These are phyloP conservation scores for Pocota personata DNA, from an alignment of 2,888 invertebrate species.

Conservation along the genomic window DNA sequence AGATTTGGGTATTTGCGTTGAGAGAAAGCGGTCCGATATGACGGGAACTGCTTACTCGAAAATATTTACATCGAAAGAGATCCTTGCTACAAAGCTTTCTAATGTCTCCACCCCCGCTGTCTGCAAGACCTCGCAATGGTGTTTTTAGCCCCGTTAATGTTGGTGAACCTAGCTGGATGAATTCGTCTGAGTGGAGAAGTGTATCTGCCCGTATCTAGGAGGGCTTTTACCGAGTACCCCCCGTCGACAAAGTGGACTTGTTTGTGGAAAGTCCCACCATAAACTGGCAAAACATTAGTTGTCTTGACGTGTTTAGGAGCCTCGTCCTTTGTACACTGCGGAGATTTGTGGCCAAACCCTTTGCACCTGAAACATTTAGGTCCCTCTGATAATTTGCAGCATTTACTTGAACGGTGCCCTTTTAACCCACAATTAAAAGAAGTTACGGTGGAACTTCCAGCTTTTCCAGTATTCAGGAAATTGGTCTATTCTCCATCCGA, in stretches of 20 bases:
- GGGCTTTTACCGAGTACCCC: neutral
- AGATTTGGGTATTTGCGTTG: neutral
- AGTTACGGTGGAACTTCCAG: neutral
- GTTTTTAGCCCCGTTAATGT: too few relatives aligned
- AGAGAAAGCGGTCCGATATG: neutral
- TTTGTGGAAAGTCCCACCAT: neutral
- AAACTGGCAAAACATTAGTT: neutral
- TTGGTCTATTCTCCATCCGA: neutral
- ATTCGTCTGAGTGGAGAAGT: neutral
- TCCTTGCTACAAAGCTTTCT: neutral
- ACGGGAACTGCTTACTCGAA: neutral
- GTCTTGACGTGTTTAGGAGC: neutral
- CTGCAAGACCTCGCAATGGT: neutral
- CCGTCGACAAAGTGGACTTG: neutral
- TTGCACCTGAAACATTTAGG: neutral
- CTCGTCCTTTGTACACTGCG: neutral
- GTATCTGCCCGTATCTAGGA: conserved; percentile 2
- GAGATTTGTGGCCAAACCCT: neutral
- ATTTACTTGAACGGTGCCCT: neutral
- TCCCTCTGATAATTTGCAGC: neutral
- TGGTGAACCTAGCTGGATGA: neutral
- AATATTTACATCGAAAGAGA: neutral
- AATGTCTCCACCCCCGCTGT: neutral
- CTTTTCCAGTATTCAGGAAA: neutral
- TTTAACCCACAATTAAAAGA: neutral